Evolutionary conservation across 2,113 vertebrate species (phyloP).

Genomic region (Octodon degus): DNA sequence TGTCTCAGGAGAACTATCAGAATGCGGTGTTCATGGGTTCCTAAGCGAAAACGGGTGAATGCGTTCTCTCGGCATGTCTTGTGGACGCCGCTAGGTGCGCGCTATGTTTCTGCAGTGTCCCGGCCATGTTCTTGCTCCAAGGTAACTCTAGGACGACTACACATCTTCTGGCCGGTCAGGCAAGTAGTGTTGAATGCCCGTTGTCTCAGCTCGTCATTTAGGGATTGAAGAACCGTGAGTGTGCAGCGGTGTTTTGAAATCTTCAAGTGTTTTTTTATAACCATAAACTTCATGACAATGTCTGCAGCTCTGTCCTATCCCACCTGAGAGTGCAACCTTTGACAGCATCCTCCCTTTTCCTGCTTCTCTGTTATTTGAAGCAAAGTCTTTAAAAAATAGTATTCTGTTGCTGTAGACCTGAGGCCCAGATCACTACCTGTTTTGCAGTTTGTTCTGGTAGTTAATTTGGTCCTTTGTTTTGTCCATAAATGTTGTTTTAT

Average conservation of each 20-base stretch:
- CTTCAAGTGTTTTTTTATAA: not conserved
- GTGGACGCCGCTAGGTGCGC: not conserved
- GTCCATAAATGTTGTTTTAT: not conserved
- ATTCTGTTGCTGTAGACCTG: not conserved
- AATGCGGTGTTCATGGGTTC: not conserved
- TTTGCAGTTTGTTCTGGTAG: not conserved
- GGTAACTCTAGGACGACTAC: slow-evolving; percentile 34
- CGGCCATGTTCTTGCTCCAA: slow-evolving; percentile 38
- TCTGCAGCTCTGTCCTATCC: not conserved
- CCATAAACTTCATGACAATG: not conserved
- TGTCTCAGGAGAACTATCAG: slow-evolving; percentile 61
- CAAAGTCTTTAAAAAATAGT: not conserved
- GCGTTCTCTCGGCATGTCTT: not conserved
- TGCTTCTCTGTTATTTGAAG: slow-evolving; percentile 20
- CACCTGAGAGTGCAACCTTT: not conserved
- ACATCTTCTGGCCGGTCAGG: not conserved
- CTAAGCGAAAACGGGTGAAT: slow-evolving; percentile 6
- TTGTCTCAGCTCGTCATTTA: not conserved
- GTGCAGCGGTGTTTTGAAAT: not conserved
- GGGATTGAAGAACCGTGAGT: not conserved
- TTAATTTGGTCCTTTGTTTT: not conserved
- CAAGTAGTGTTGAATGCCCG: not conserved
- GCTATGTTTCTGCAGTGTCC: not conserved
- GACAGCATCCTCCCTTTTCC: not conserved
- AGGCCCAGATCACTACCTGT: not conserved